Conservation (phyloP, 2,113 vertebrate genomes). For the Phylloscopus trochiloides region DNA sequence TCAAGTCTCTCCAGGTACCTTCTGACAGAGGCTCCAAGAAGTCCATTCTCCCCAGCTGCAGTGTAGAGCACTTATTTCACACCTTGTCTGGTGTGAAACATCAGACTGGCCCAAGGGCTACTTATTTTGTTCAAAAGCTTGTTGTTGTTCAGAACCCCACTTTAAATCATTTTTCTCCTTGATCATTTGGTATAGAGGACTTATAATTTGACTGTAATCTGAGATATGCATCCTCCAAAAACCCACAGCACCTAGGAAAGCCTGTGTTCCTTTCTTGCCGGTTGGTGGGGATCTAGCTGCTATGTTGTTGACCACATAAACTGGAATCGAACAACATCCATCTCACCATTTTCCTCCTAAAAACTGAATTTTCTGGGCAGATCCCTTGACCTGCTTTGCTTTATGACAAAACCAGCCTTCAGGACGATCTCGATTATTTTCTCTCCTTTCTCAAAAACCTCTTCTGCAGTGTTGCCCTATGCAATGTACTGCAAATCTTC, state of each 20-base stretch:
- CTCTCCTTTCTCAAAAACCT: background rate
- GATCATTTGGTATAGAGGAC: background rate
- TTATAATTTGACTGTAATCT: background rate
- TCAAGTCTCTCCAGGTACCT: background rate
- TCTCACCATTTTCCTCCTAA: background rate
- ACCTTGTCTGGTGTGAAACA: background rate
- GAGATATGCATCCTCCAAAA: background rate
- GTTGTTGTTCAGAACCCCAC: background rate
- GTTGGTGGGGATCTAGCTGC: background rate
- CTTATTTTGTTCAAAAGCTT: background rate
- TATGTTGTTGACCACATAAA: background rate
- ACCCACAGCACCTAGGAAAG: background rate
- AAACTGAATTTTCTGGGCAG: background rate
- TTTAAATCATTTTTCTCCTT: background rate
- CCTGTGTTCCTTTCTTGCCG: background rate
- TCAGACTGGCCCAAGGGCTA: background rate
- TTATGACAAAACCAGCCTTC: background rate
- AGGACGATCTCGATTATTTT: background rate
- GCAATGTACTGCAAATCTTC: background rate
- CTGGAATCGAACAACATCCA: background rate
- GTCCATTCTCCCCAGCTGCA: background rate
- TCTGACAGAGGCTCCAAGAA: background rate
- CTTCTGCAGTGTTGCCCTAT: background rate
- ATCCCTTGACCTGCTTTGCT: background rate
- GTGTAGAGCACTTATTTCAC: background rate